Base-by-base conservation (phyloP, 2,797 vertebrate genomes). In the Sebastes flavidus region DNA sequence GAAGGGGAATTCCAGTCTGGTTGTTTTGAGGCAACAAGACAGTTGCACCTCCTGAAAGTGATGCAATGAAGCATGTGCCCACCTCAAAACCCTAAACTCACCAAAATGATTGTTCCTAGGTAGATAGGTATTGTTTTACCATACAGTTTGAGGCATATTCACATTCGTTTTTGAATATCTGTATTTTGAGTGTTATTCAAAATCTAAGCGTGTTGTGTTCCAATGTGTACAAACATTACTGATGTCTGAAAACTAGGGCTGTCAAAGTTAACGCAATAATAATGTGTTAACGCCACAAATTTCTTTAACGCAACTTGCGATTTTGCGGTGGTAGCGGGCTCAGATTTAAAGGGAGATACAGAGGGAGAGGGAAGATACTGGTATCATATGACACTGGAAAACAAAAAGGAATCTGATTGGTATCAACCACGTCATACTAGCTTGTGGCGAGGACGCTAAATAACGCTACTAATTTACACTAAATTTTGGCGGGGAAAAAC, bases 1-100 rank as follows among this genome's bases (percentile, higher is more conserved):
- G 72, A 63, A 72, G 81, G 91, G 89, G 80, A 88, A 73, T 77
- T 84, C 88, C 85, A 68, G 60, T 14, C 18, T 14, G 8, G 52
- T 38, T 77, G 65, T 16, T 77, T 67, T n/a, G 22, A 25, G 73
- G 77, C 65, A 76, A 68, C 10, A 10, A 65, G 12, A 75, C 8
- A 9, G 29, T 0, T 65, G 56, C 38, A 78, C 20, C 10, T 62
- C 11, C 60, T 29, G 1, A 52, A 49, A 56, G 30, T 56, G 11
- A 77, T 54, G 13, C 65, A 65, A 24, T 52, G 8, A 77, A 67
- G 34, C n/a, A 3, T 32, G 11, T 13, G 29, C 11, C 10, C 0
- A 65, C n/a, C 14, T 3, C 18, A 65, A 81, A 75, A 59, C 11
- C 25, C 54, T 1, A 0, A 70, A 65, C 14, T 52, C 2, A 63